Percentiles rank a stretch among this genome's conserved stretches.
These are phyloP conservation scores for Rhabdomys pumilio DNA, from an alignment of 2,797 vertebrate species.

Conservation along the genomic window DNA sequence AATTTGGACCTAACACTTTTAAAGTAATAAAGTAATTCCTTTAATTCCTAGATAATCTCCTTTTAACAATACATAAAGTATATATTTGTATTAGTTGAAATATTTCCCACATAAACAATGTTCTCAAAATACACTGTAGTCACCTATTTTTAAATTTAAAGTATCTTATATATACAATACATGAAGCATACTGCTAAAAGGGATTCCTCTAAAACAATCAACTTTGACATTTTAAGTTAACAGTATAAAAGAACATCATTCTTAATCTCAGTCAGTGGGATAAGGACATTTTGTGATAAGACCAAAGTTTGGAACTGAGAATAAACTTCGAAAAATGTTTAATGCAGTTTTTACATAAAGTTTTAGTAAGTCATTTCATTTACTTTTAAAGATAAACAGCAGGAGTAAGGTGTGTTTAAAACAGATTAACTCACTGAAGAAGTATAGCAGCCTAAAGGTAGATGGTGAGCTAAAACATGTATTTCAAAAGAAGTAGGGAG, in stretches of 20 bases:
- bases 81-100: conserved; percentile 25
- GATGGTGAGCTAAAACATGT: not conserved
- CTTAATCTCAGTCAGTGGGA: not conserved
- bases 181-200: conserved; percentile 32
- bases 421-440: conserved; percentile 12
- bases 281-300: conserved; percentile 46
- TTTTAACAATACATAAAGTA: not conserved
- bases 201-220: not conserved
- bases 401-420: not conserved
- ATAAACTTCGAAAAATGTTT: conserved; percentile 39
- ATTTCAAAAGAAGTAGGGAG: conserved; percentile 11
- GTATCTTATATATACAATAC: not conserved
- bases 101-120: conserved; percentile 38
- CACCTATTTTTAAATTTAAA: conserved; percentile 55
- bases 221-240: conserved; percentile 14
- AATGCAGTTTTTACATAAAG: not conserved
- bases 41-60: not conserved
- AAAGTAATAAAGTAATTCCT: conserved; percentile 51
- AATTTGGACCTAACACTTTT: conserved; percentile 11
- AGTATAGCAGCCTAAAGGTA: not conserved
- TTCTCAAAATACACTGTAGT: conserved; percentile 47
- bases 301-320: conserved; percentile 45
- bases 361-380: conserved; percentile 40
- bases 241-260: not conserved
- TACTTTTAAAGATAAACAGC: conserved; percentile 54